Conservation (phyloP, 2,888 invertebrate species). For the Erebia palarica region DNA sequence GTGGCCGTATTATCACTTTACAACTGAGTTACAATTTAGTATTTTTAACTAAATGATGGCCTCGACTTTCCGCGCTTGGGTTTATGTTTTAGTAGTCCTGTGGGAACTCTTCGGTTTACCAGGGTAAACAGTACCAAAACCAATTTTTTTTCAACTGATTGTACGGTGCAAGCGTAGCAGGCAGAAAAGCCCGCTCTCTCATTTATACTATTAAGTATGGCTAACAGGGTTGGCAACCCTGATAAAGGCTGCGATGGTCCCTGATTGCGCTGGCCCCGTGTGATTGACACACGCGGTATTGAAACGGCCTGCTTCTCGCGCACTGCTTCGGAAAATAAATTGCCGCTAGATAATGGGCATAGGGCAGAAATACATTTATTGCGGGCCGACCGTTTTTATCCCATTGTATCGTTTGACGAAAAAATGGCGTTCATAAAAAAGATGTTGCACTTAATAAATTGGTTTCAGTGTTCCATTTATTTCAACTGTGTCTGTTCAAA, state of each 20-base stretch:
- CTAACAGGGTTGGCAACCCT: conserved; percentile 45
- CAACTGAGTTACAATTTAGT: too few relatives aligned
- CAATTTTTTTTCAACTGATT: too few relatives aligned
- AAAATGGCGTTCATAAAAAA: conserved; percentile 4
- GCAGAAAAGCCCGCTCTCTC: too few relatives aligned
- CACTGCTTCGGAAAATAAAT: conserved; percentile 24
- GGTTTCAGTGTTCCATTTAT: neutral
- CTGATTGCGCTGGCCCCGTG: conserved; percentile 55
- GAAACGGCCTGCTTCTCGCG: conserved; percentile 36
- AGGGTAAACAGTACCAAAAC: too few relatives aligned
- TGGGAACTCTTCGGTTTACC: too few relatives aligned
- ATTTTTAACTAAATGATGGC: too few relatives aligned
- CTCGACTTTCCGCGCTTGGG: too few relatives aligned
- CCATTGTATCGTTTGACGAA: conserved; percentile 6
- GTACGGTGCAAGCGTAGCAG: too few relatives aligned
- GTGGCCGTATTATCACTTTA: too few relatives aligned
- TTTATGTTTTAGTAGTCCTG: too few relatives aligned
- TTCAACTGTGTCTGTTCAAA: neutral
- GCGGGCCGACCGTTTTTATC: neutral
- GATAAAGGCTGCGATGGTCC: conserved; percentile 57
- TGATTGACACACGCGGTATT: conserved; percentile 58
- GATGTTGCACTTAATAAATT: conserved; percentile 16
- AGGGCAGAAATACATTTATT: conserved; percentile 12
- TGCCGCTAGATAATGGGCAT: conserved; percentile 23
- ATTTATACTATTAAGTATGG: too few relatives aligned